A percentile compares a stretch with the other conserved stretches of the same genome.
Evolutionary conservation across 2,113 vertebrate species (phyloP).

Genomic region (Colossoma macropomum): DNA sequence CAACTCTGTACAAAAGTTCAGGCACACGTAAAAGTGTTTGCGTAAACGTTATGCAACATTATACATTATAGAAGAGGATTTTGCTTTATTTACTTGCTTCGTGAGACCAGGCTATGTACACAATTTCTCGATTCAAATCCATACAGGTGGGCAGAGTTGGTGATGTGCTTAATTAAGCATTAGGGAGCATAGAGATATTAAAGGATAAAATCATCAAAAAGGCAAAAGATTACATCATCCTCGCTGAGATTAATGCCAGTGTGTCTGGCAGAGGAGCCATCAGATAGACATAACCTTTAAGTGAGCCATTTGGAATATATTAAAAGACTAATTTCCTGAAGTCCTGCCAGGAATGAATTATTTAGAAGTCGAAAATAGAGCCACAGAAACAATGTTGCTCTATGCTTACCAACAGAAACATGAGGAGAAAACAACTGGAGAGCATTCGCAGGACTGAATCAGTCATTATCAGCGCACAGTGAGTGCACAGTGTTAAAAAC

Average conservation of each 20-base stretch:
- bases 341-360: slow-evolving; percentile 74
- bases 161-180: slow-evolving; percentile 22
- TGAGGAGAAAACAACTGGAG: not conserved
- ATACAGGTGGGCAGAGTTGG: not conserved
- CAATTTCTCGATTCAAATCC: not conserved
- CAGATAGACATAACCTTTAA: slow-evolving; percentile 79
- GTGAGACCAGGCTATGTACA: not conserved
- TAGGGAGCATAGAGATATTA: not conserved
- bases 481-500: not conserved
- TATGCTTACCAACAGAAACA: not conserved
- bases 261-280: slow-evolving; percentile 68
- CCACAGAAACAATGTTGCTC: slow-evolving; percentile 3
- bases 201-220: slow-evolving; percentile 49
- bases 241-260: slow-evolving; percentile 73
- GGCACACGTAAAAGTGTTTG: not conserved
- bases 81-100: not conserved
- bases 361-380: slow-evolving; percentile 69
- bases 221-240: slow-evolving; percentile 44
- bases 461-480: not conserved
- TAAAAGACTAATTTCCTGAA: slow-evolving; percentile 78
- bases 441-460: not conserved
- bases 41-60: not conserved
- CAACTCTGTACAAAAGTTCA: too few relatives aligned
- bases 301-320: slow-evolving; percentile 79
- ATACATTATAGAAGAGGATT: not conserved